A percentile compares a stretch with the other conserved stretches of the same genome.
Conservation (phyloP, 2,888 invertebrate genomes). For the Ectropis crepuscularia region DNA sequence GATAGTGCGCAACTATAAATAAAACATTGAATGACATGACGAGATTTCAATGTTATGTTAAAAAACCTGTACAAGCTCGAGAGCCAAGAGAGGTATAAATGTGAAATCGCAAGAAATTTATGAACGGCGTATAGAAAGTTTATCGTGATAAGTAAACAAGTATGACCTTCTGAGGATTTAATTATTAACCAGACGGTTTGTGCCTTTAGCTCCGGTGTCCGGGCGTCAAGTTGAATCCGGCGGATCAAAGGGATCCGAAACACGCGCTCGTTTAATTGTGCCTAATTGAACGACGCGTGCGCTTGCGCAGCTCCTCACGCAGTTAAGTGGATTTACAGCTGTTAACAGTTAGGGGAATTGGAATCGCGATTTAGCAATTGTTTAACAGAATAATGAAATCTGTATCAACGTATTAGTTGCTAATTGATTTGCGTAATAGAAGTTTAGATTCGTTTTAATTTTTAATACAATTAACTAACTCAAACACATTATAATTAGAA, state of each 20-base stretch:
- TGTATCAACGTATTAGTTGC: slow-evolving; percentile 43
- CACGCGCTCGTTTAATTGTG: slow-evolving; percentile 65
- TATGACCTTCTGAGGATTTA: slow-evolving; percentile 21
- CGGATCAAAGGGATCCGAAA: slow-evolving; percentile 63
- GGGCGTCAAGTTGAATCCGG: slow-evolving; percentile 49
- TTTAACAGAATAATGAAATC: slow-evolving; percentile 48
- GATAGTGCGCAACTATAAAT: slow-evolving; percentile 30
- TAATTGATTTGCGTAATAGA: slow-evolving; percentile 18
- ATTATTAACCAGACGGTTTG: slow-evolving; percentile 20
- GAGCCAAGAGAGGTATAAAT: slow-evolving; percentile 13
- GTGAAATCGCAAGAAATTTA: slow-evolving; percentile 18
- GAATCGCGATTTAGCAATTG: slow-evolving; percentile 63
- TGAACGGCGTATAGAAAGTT: slow-evolving; percentile 20
- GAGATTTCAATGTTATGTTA: slow-evolving; percentile 10
- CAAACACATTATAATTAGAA: background rate
- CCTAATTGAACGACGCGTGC: slow-evolving; percentile 69
- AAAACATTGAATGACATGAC: slow-evolving; percentile 16
- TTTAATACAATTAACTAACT: slow-evolving; percentile 3
- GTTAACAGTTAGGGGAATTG: slow-evolving; percentile 60
- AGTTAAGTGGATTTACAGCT: slow-evolving; percentile 73
- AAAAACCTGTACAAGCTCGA: slow-evolving; percentile 12
- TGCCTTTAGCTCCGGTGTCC: slow-evolving; percentile 19
- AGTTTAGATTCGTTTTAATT: slow-evolving; percentile 1
- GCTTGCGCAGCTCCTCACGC: slow-evolving; percentile 57
- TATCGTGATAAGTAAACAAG: slow-evolving; percentile 9